A percentile compares a stretch with the other conserved stretches of the same genome.
phyloP scores from a whole-genome alignment of 2,888 invertebrate species.

The Drosophila picticornis region DNA sequence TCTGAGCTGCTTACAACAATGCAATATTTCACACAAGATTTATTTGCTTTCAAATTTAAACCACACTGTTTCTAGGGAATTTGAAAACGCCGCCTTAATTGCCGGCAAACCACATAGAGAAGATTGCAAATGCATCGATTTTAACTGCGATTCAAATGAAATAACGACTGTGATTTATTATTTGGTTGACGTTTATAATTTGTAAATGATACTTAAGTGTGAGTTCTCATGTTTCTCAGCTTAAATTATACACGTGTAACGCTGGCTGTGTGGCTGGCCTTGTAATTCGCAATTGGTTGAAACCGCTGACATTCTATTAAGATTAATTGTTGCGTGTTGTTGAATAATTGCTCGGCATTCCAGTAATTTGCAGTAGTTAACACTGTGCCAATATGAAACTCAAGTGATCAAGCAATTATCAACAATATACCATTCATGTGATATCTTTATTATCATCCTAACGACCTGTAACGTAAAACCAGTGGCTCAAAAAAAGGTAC shows the following conservation, averaged over 20 bases:
- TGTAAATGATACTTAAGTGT: constrained; percentile 26
- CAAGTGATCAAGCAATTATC: constrained; percentile 56
- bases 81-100: constrained; percentile 27
- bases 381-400: constrained; percentile 25
- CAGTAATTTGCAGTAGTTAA: constrained; percentile 26
- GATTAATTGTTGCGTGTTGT: background rate
- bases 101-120: constrained; percentile 1
- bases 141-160: constrained; percentile 29
- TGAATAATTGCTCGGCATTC: constrained; percentile 12
- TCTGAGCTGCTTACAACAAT: background rate
- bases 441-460: constrained; percentile 69
- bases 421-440: constrained; percentile 54
- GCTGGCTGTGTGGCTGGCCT: background rate
- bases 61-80: constrained; percentile 16
- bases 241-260: constrained; percentile 8
- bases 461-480: constrained; percentile 59
- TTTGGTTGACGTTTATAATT: background rate
- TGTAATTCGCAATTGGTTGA: constrained; percentile 23
- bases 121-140: constrained; percentile 27
- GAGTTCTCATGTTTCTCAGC: constrained; percentile 11
- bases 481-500: constrained; percentile 47
- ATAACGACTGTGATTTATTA: constrained; percentile 34
- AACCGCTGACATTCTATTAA: background rate
- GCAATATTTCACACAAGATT: constrained; percentile 20
- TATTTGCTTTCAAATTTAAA: constrained; percentile 16